Evolutionary conservation across 2,888 invertebrate species (phyloP), one percentile per base, ranked within the genome.

Genomic region (Elegia similella): DNA sequence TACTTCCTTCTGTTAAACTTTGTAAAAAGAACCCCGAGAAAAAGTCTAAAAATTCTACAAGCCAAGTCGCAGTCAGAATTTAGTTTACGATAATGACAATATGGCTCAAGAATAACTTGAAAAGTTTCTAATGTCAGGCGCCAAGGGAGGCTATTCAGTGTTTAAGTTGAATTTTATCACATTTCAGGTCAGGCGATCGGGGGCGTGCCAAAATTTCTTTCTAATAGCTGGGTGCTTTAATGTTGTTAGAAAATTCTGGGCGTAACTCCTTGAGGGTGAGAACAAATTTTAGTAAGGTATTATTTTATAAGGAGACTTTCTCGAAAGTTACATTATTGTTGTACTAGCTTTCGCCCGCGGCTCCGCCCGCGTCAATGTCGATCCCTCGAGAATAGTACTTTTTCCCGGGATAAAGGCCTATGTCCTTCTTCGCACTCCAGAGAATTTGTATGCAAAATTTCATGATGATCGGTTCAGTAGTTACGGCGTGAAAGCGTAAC

Each of bases 81-180:
- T 55, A 44, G 32, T 55, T 55, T 30, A 55, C 54, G 54, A 55
- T 55, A 55, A 55, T 55, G 54, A 55, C 44, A 44, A 43, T 43
- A 55, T 55, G 44, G 17, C 54, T 55, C 32, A 55, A 43, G 54
- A 32, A 44, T 44, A 55, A 55, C 32, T 34, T 46, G 13, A 34
- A 53, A 46, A 55, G 44, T 55, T 53, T 16, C 54, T 46, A 55
- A 55, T 32, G 44, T 8, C 32, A 10, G 30, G 30, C 17, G 54
- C 54, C 54, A 44, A 46, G 54, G 46, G 54, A 44, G 7, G 48
- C 53, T 7, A 15, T 44, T 30, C 42, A 44, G 54, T 55, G 34
- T 55, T 55, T 55, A 50, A 50, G 34, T 34, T 44, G 43, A 55
- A 44, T 55, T 55, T 55, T 53, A 53, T 55, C 44, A 34, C 54